Conservation (phyloP, 92 coral and sea anemone species). For the Phymanthus crucifer region DNA sequence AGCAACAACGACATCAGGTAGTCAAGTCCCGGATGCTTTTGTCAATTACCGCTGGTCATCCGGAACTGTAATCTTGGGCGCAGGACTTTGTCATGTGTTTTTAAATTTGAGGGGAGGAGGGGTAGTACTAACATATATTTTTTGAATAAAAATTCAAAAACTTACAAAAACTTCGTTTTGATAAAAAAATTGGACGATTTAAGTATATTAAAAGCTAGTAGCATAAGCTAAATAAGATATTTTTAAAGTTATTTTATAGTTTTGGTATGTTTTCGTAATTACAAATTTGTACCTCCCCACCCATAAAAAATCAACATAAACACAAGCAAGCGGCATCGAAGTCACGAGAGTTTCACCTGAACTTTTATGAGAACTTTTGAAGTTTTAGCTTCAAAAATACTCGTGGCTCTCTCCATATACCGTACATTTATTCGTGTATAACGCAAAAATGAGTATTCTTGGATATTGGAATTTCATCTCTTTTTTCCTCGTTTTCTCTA, state of each 20-base stretch:
- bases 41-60: constrained; percentile 20
- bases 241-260: background rate
- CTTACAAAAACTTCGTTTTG: no score
- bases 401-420: background rate
- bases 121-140: background rate
- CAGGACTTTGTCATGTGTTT: background rate
- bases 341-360: background rate
- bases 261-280: background rate
- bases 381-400: background rate
- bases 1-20: constrained; percentile 30
- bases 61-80: background rate
- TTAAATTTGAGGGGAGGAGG: constrained; percentile 5
- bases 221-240: no score
- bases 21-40: constrained; percentile 46
- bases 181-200: no score
- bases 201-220: no score
- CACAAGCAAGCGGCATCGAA: background rate
- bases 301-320: background rate
- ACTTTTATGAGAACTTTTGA: background rate
- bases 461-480: background rate
- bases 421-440: background rate
- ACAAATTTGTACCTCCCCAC: background rate
- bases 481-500: background rate
- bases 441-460: background rate
- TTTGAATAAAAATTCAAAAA: background rate